Evolutionary conservation across 2,888 invertebrate species (phyloP).

Genomic region (Ecliptopera silaceata): DNA sequence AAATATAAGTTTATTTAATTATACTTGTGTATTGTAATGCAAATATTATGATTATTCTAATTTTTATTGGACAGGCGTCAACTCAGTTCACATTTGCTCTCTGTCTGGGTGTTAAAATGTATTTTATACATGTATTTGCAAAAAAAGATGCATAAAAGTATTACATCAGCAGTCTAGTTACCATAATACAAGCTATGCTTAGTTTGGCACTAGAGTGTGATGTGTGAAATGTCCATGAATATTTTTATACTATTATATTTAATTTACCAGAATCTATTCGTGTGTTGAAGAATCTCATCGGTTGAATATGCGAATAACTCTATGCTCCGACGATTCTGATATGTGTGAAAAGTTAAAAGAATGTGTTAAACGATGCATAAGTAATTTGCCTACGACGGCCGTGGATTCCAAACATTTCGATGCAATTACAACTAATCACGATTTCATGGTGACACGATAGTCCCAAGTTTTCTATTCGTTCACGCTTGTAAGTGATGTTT

Average conservation of each 20-base stretch:
- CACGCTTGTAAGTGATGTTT: not conserved
- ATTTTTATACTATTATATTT: no score
- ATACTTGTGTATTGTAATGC: not conserved
- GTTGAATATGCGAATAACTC: not conserved
- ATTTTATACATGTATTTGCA: no score
- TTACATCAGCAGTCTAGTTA: no score
- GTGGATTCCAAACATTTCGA: slow-evolving; percentile 16
- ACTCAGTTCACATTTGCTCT: no score
- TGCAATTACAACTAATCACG: slow-evolving; percentile 24
- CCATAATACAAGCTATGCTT: no score
- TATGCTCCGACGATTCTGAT: slow-evolving; percentile 10
- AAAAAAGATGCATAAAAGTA: no score
- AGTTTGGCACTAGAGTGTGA: no score
- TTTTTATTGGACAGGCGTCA: no score
- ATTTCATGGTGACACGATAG: slow-evolving; percentile 21
- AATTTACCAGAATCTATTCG: no score
- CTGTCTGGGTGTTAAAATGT: no score
- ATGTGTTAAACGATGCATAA: slow-evolving; percentile 9
- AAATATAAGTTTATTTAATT: slow-evolving; percentile 5
- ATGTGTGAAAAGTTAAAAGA: slow-evolving; percentile 8
- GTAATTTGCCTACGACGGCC: slow-evolving; percentile 15
- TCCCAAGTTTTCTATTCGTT: slow-evolving; percentile 18
- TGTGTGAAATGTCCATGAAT: no score
- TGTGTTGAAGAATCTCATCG: not conserved
- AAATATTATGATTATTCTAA: not conserved